Evolutionary conservation across 2,113 vertebrate genomes (phyloP).

Genomic region (Sturnira hondurensis): DNA sequence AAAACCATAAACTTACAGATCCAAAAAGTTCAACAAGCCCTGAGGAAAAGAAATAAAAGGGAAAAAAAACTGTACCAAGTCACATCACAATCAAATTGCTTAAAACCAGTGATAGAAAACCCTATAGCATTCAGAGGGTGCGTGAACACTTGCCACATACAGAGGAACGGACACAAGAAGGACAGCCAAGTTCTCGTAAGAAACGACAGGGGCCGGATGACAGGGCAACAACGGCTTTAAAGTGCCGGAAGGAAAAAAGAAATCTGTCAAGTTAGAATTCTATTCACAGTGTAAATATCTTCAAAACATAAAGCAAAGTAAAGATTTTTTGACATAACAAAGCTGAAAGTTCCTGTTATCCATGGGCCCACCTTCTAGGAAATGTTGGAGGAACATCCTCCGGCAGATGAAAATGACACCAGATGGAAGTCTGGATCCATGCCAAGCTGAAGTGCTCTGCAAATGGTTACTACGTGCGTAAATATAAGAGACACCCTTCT

Average conservation of each 20-base stretch:
- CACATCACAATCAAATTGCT: background rate
- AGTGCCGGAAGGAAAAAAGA: background rate
- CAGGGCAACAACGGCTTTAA: background rate
- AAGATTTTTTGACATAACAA: background rate
- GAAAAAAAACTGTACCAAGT: background rate
- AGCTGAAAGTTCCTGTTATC: background rate
- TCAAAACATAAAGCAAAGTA: background rate
- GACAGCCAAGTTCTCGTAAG: background rate
- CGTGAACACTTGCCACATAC: background rate
- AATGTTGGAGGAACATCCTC: background rate
- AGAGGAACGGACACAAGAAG: background rate
- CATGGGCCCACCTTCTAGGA: background rate
- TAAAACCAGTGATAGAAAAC: background rate
- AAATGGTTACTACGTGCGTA: background rate
- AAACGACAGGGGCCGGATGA: background rate
- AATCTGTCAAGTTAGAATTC: background rate
- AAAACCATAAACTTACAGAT: background rate
- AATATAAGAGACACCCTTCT: background rate
- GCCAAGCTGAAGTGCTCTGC: background rate
- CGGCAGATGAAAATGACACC: background rate
- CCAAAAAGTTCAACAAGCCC: background rate
- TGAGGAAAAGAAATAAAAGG: background rate
- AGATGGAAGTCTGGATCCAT: background rate
- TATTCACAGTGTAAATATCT: background rate
- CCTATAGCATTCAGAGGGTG: background rate